Evolutionary conservation across 2,113 vertebrate genomes (phyloP).

Genomic region (Prionailurus viverrinus): DNA sequence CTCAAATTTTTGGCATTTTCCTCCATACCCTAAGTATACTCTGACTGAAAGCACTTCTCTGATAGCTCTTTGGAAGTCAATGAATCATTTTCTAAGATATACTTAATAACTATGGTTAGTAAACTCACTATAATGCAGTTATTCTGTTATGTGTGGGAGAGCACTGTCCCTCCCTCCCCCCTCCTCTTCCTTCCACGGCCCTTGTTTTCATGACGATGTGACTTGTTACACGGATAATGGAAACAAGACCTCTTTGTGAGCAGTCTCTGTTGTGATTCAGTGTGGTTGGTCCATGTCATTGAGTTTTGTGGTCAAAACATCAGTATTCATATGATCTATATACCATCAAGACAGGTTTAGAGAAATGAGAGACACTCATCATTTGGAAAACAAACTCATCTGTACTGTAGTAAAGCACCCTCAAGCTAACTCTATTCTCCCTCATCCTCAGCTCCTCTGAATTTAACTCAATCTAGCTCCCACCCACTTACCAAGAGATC

Average conservation of each 20-base stretch:
- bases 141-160: background rate
- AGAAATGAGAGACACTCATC: background rate
- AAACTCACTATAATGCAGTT: background rate
- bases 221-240: background rate
- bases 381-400: conserved; percentile 5
- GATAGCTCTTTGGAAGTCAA: background rate
- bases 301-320: background rate
- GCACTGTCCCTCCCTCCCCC: background rate
- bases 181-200: background rate
- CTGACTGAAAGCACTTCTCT: background rate
- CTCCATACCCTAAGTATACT: background rate
- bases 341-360: background rate
- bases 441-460: background rate
- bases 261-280: background rate
- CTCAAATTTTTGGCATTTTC: background rate
- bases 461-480: background rate
- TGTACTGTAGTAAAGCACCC: background rate
- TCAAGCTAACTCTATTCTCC: background rate
- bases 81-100: background rate
- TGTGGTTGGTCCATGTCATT: background rate
- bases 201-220: background rate
- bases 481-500: background rate
- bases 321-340: background rate
- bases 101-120: background rate
- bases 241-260: background rate